These are phyloP conservation scores for Musca vetustissima DNA, from an alignment of 1,140 invertebrate genomes.

Conservation along the genomic window DNA sequence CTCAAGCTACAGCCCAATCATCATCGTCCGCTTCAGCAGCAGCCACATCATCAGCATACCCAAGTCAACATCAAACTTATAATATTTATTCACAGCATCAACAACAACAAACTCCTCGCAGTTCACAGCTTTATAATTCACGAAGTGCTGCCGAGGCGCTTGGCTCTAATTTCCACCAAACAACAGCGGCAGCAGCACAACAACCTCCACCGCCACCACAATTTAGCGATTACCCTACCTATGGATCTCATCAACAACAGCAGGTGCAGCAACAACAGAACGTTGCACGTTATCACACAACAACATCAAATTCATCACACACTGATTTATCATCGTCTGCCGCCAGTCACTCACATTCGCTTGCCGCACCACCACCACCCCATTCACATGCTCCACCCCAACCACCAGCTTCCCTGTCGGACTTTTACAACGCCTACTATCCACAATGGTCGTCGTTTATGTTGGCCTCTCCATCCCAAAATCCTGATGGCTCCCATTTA, in stretches of 20 bases:
- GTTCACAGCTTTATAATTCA: slow-evolving; percentile 3
- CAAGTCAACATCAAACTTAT: slow-evolving; percentile 11
- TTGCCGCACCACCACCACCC: not conserved
- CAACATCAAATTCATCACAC: not conserved
- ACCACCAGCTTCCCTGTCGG: slow-evolving; percentile 1
- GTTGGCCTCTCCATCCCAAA: slow-evolving; percentile 1
- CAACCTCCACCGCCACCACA: slow-evolving; percentile 11
- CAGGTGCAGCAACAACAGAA: not conserved
- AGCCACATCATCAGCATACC: not conserved
- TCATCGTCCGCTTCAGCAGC: not conserved
- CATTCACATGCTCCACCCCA: not conserved
- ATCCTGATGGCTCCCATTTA: not conserved
- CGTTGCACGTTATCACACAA: not conserved
- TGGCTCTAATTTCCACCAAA: not conserved
- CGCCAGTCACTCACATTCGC: not conserved
- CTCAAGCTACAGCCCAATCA: not conserved
- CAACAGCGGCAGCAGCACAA: no score
- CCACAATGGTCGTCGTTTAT: slow-evolving; percentile 18
- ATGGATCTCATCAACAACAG: slow-evolving; percentile 16
- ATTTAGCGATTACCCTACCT: slow-evolving; percentile 1
- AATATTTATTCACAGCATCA: slow-evolving; percentile 1
- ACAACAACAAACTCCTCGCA: slow-evolving; percentile 1
- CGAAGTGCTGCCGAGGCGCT: not conserved
- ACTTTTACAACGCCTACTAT: slow-evolving; percentile 11
- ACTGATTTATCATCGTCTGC: not conserved